Base-by-base conservation (phyloP, 2,113 vertebrate genomes). In the Neoarius graeffei region DNA sequence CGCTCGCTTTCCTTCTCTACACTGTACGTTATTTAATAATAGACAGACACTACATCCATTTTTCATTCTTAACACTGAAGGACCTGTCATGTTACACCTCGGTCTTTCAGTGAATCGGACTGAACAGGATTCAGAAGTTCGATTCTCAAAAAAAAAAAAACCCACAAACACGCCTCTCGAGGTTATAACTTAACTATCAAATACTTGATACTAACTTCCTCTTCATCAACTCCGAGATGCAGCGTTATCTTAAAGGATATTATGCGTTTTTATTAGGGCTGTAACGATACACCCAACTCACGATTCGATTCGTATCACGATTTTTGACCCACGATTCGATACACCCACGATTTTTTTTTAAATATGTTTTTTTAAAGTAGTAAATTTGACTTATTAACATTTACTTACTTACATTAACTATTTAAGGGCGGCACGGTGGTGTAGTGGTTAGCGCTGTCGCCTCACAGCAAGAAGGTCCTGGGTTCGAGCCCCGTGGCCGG, bases 21-120 rank as follows among this genome's bases (percentile, higher is more conserved):
- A 23, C 57, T 23, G 14, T 62, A 35, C 62, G 42, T 48, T 42
- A 60, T 82, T 82, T 48, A 62, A 82, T 82, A 82, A 82, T 8
- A 82, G 57, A 60, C 80, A 62, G 27, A 25, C 14, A 42, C 80
- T 48, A 42, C 57, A 82, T 48, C 57, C 30, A 82, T 82, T 82
- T 82, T 82, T 82, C 80, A 73, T 42, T 74, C 27, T 35, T 59
- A 85, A 42, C 52, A 59, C 30, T 13, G 83, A 73, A 85, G 30
- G 54, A 7, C 83, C 27, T 85, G 83, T 35, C 83, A 84, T 30
- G 30, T 56, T 84, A 42, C 52, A 23, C 30, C 2, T 35, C 48
- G 25, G 54, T 57, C 27, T 30, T 59, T 42, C 17, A 0, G 50
- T 30, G 79, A 81, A 77, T 25, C 27, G 50, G 20, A 59, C 79